A percentile compares a stretch with the other conserved stretches of the same genome.
Evolutionary conservation across 2,113 vertebrate species (phyloP).

Genomic region (Carassius gibelio): DNA sequence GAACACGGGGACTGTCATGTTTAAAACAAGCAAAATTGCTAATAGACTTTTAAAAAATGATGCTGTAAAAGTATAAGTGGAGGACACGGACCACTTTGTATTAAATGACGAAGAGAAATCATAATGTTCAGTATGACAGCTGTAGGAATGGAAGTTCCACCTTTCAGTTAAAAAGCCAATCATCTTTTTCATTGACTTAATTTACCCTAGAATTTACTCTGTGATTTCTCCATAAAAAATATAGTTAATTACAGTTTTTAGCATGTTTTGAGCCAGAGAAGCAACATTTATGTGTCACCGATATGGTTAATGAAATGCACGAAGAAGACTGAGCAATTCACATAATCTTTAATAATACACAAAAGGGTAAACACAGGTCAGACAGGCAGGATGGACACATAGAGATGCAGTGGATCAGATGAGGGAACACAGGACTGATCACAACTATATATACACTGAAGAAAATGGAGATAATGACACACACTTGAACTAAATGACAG

Average conservation of each 20-base stretch:
- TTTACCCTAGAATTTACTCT: neutral
- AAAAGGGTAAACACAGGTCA: too few relatives aligned
- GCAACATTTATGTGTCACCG: neutral
- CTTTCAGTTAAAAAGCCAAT: neutral
- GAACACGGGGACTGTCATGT: neutral
- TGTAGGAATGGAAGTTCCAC: neutral
- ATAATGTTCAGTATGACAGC: too few relatives aligned
- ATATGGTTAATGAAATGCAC: too few relatives aligned
- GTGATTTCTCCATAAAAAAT: neutral
- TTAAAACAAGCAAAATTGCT: conserved; percentile 13
- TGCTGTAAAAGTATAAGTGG: neutral
- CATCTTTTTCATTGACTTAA: neutral
- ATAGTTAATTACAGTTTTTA: neutral
- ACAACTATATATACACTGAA: too few relatives aligned
- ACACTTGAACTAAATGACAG: too few relatives aligned
- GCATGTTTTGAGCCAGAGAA: neutral
- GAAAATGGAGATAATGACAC: too few relatives aligned
- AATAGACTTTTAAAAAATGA: neutral
- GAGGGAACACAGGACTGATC: too few relatives aligned
- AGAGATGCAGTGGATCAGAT: too few relatives aligned
- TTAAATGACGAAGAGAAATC: neutral
- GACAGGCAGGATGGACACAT: too few relatives aligned
- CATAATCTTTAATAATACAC: too few relatives aligned
- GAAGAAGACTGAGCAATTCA: too few relatives aligned
- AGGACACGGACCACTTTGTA: neutral